Evolutionary conservation across 2,113 vertebrate species (phyloP).

Genomic region (Hoplias malabaricus): DNA sequence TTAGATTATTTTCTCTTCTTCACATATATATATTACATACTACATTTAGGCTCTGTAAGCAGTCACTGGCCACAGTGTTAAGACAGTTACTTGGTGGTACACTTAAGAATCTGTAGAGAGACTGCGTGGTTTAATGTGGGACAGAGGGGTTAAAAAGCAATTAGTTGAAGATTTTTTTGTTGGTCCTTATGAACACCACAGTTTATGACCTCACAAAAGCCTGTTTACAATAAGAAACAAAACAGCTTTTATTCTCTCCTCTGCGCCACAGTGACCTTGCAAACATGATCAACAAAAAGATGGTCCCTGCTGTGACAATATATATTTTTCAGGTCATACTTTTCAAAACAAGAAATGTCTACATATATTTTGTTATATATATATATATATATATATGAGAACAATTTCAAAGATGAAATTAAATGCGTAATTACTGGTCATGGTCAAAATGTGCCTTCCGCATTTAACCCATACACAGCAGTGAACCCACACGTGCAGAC

Average conservation of each 20-base stretch:
- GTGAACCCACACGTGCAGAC: too few species aligned
- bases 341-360: not conserved
- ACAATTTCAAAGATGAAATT: too few species aligned
- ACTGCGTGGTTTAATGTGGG: constrained; percentile 56
- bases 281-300: constrained; percentile 38
- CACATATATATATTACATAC: too few species aligned
- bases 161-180: constrained; percentile 54
- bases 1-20: not conserved
- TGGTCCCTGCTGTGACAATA: not conserved
- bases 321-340: constrained; percentile 32
- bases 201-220: constrained; percentile 57
- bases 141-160: constrained; percentile 45
- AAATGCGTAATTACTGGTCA: too few species aligned
- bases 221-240: constrained; percentile 56
- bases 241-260: constrained; percentile 48
- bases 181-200: constrained; percentile 57
- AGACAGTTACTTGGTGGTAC: not conserved
- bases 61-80: not conserved
- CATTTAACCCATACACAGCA: too few species aligned
- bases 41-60: not conserved
- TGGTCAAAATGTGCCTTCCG: too few species aligned
- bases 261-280: constrained; percentile 54
- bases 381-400: not conserved
- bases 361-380: not conserved
- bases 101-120: not conserved